Evolutionary conservation across 2,888 invertebrate genomes (phyloP).

Genomic region (Torymus aiolomorphi): DNA sequence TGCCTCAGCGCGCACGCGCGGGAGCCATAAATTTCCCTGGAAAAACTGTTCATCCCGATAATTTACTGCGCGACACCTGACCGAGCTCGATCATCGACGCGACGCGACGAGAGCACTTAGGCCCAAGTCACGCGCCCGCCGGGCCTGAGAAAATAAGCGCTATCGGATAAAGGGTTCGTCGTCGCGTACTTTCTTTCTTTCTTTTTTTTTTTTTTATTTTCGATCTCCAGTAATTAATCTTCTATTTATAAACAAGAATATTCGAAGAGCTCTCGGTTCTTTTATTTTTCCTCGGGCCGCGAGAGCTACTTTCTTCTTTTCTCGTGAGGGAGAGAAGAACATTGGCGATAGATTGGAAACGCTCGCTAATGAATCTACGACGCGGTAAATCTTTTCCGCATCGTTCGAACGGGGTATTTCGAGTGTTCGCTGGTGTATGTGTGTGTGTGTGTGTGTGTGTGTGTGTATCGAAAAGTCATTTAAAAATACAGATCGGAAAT

Average conservation of each 20-base stretch:
- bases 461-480: no score
- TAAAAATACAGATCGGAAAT: no score
- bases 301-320: background rate
- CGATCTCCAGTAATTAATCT: constrained; percentile 35
- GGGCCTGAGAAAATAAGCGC: constrained; percentile 40
- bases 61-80: constrained; percentile 24
- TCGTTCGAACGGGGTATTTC: background rate
- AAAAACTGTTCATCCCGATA: no score
- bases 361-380: background rate
- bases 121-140: constrained; percentile 33
- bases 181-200: background rate
- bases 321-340: background rate
- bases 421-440: no score
- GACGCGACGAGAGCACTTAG: background rate
- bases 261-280: no score
- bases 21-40: no score
- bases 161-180: constrained; percentile 36
- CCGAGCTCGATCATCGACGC: constrained; percentile 32
- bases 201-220: constrained; percentile 1
- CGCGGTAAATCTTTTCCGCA: background rate
- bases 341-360: constrained; percentile 6
- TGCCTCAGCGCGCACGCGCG: no score
- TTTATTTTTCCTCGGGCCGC: background rate
- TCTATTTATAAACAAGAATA: constrained; percentile 48
- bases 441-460: no score